Percentiles rank a stretch among this genome's conserved stretches.
Conservation (phyloP, 2,797 vertebrate species). For the Tokudaia tokunoshimensis region DNA sequence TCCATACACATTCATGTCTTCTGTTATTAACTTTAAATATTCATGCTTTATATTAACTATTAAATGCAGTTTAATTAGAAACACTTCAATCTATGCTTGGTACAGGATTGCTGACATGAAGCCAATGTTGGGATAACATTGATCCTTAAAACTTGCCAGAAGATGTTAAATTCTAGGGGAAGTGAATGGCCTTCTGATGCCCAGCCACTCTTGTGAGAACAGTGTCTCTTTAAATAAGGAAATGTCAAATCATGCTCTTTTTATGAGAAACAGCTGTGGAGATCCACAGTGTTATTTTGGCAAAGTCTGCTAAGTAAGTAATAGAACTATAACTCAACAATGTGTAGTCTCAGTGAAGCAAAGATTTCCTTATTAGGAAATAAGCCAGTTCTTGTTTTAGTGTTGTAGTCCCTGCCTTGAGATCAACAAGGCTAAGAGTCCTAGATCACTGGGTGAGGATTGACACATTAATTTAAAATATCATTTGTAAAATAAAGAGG, state of each 20-base stretch:
- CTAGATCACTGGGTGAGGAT: neutral
- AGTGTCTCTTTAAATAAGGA: neutral
- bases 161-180: neutral
- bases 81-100: neutral
- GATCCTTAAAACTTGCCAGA: conserved; percentile 12
- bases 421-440: neutral
- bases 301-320: neutral
- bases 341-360: neutral
- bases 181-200: neutral
- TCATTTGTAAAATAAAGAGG: conserved; percentile 1
- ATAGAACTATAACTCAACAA: neutral
- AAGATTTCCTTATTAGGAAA: neutral
- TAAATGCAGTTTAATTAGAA: neutral
- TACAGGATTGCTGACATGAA: neutral
- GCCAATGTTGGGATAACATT: neutral
- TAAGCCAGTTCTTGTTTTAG: neutral
- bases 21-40: neutral
- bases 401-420: neutral
- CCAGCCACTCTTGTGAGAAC: neutral
- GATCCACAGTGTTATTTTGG: neutral
- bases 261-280: conserved; percentile 59
- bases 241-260: conserved; percentile 38
- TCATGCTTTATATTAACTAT: neutral
- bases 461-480: neutral
- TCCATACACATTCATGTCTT: neutral